A percentile compares a stretch with the other conserved stretches of the same genome.
Conservation (phyloP, 2,888 invertebrate species). For the Elysia crispata region DNA sequence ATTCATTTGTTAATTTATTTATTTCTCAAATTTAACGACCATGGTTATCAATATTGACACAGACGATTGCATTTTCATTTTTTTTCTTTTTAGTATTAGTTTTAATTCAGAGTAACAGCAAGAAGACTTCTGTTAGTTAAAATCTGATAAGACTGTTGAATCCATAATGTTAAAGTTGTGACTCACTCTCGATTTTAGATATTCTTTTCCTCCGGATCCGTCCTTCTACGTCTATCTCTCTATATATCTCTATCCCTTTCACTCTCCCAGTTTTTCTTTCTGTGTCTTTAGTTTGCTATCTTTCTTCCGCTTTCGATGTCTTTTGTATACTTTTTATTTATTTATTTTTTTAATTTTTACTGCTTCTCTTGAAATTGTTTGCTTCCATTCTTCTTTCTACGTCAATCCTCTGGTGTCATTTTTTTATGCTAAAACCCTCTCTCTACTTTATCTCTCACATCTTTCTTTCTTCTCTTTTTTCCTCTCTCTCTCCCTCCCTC, state of each 20-base stretch:
- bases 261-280: not conserved
- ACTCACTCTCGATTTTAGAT: slow-evolving; percentile 4
- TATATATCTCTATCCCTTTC: slow-evolving; percentile 18
- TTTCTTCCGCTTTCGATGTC: not conserved
- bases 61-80: no score
- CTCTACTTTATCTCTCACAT: not conserved
- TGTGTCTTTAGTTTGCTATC: not conserved
- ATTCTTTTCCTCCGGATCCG: slow-evolving; percentile 3
- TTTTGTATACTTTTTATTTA: no score
- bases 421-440: not conserved
- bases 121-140: no score
- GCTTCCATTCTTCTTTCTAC: not conserved
- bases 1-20: no score
- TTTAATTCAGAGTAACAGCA: no score
- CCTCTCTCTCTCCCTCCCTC: not conserved
- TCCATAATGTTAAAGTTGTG: no score
- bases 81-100: no score
- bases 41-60: no score
- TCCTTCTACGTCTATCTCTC: slow-evolving; percentile 27
- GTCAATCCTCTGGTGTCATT: not conserved
- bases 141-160: no score
- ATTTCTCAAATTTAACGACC: no score
- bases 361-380: not conserved
- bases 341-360: not conserved
- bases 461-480: not conserved